A percentile compares a stretch with the other conserved stretches of the same genome.
These are phyloP conservation scores for Arvicanthis niloticus DNA, from an alignment of 2,113 vertebrate genomes.

Conservation along the genomic window DNA sequence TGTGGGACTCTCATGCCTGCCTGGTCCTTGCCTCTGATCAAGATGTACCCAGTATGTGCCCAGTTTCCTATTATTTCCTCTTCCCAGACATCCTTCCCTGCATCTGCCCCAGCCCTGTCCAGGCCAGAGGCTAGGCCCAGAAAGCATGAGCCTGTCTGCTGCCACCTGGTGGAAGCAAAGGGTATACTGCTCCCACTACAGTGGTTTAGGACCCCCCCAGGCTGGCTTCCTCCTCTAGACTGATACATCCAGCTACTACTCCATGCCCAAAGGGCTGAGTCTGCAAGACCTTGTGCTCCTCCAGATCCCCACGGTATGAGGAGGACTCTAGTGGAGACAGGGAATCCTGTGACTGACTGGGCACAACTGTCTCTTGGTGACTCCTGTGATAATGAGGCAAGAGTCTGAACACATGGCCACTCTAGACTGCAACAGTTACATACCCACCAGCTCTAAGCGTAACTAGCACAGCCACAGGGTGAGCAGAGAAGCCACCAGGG, in stretches of 20 bases:
- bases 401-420: neutral
- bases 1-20: neutral
- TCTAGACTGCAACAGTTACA: neutral
- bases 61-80: neutral
- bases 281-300: neutral
- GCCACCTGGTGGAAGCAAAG: conserved; percentile 72
- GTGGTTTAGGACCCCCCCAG: no score
- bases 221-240: neutral
- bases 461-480: accelerated
- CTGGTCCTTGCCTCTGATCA: no score
- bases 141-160: conserved; percentile 59
- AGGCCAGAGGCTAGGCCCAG: neutral
- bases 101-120: neutral
- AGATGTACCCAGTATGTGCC: neutral
- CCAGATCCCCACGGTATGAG: neutral
- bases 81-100: neutral
- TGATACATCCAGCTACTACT: neutral
- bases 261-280: neutral
- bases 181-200: neutral
- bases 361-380: neutral
- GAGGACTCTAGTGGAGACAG: neutral
- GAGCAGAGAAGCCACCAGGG: accelerated
- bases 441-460: neutral
- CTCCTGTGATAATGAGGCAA: neutral
- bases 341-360: neutral